Evolutionary conservation across 2,888 invertebrate species (phyloP), one percentile per base, ranked within the genome.

Genomic region (Calliopum simillimum): DNA sequence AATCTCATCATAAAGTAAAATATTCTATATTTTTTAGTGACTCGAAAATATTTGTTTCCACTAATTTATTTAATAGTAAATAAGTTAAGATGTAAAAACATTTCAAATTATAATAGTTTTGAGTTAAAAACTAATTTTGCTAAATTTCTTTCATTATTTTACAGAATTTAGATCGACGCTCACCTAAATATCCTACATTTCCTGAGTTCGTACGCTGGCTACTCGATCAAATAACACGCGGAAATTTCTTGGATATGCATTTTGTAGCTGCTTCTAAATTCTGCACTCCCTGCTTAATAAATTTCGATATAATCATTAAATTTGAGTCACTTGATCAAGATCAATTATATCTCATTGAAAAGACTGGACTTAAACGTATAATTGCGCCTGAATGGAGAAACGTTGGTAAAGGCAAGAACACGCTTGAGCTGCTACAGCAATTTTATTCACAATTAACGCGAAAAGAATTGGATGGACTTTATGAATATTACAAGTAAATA

Each of bases 381-480:
- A 92, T 94, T 71, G 92, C 92, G 80, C 94, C 94, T 0, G 93
- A 94, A 80, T 94, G 94, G 94, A 90, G 91, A 75, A 94, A 95
- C 86, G 91, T 92, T 74, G 93, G 93, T 44, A 92, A 92, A 79
- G 93, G 92, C 11, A 89, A 90, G 70, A 92, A 92, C 77, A 93
- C 94, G 0, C 88, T 91, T 68, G 90, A 92, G 76, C 90, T 93
- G 78, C 89, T 93, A 73, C 89, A 90, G 80, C 91, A 91, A 75
- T 93, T 93, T 77, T 96, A 93, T 85, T 91, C 92, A 12, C 91
- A 94, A 80, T 88, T 96, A 53, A 91, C 90, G 62, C 90, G 90
- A 79, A 88, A 89, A 14, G 94, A 95, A 86, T 90, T 95, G 75
- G 87, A 91, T 75, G 91, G 92, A 76, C 89, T 97, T 33, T 93